These are phyloP conservation scores for Halichondria panicea DNA, from an alignment of 37 sponge, comb jelly and placozoan genomes.

Conservation along the genomic window DNA sequence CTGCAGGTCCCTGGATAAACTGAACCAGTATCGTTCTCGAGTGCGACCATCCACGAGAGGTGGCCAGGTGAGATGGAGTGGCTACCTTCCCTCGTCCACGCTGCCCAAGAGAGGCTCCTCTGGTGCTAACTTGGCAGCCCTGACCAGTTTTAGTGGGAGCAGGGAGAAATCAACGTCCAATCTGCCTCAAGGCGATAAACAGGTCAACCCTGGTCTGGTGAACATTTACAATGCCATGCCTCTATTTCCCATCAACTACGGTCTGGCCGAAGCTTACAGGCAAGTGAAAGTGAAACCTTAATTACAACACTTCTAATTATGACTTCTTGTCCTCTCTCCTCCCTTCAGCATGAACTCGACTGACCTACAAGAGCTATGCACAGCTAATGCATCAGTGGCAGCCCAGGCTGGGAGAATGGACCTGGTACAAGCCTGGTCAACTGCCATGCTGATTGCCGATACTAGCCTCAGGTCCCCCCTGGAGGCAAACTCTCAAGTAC, in stretches of 20 bases:
- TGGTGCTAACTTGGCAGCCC: not conserved
- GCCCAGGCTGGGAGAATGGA: slow-evolving; percentile 38
- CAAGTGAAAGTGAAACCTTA: not conserved
- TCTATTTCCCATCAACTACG: slow-evolving; percentile 52
- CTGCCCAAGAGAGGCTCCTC: slow-evolving; percentile 14
- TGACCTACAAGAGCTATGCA: slow-evolving; percentile 48
- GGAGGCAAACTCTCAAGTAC: slow-evolving; percentile 11
- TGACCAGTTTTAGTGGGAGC: not conserved
- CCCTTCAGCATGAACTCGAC: slow-evolving; percentile 24
- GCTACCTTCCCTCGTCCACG: slow-evolving; percentile 40
- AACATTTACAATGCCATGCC: slow-evolving; percentile 20
- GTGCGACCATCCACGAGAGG: not conserved
- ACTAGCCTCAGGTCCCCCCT: slow-evolving; percentile 7
- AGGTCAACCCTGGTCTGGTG: slow-evolving; percentile 9
- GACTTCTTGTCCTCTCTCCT: not conserved
- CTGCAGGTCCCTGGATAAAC: slow-evolving; percentile 39
- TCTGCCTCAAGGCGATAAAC: not conserved
- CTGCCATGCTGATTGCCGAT: slow-evolving; percentile 42
- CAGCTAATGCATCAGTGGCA: slow-evolving; percentile 49
- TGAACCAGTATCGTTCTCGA: slow-evolving; percentile 19
- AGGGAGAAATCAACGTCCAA: not conserved
- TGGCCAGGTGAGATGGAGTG: slow-evolving; percentile 6
- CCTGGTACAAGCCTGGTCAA: slow-evolving; percentile 72
- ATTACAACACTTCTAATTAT: not conserved
- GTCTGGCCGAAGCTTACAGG: slow-evolving; percentile 67